Evolutionary conservation across 1,140 invertebrate genomes (phyloP).

Genomic region (Neotoxoptera formosana): DNA sequence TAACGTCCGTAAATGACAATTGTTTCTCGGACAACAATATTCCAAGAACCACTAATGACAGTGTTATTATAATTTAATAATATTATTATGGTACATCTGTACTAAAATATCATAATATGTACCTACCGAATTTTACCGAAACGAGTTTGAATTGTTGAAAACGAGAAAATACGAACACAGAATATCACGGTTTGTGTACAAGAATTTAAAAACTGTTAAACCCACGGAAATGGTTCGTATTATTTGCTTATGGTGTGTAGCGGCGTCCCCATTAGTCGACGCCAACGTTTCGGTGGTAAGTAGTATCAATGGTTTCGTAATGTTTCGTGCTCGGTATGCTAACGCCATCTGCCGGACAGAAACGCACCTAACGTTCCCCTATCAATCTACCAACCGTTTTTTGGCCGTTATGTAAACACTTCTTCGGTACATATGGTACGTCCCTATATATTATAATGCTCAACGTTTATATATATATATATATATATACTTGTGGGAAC

Average conservation of each 20-base stretch:
- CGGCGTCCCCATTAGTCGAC: slow-evolving; percentile 29
- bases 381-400: slow-evolving; percentile 43
- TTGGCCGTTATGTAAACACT: slow-evolving; percentile 17
- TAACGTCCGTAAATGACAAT: background rate
- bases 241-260: slow-evolving; percentile 9
- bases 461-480: background rate
- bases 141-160: background rate
- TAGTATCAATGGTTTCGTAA: slow-evolving; percentile 42
- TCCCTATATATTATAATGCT: background rate
- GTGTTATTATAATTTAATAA: background rate
- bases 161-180: background rate
- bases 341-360: slow-evolving; percentile 21
- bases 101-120: background rate
- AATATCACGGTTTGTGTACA: background rate
- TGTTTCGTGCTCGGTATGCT: background rate
- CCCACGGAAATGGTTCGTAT: slow-evolving; percentile 4
- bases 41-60: background rate
- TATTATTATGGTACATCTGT: too few species aligned
- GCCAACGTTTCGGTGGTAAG: background rate
- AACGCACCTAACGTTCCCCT: slow-evolving; percentile 5
- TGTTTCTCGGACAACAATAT: background rate
- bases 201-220: slow-evolving; percentile 33
- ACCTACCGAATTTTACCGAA: background rate
- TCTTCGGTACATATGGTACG: background rate
- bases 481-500: background rate